A percentile compares a stretch with the other conserved stretches of the same genome.
These are phyloP conservation scores for Sebastiscus albofasciatus DNA, from an alignment of 2,797 vertebrate species.

Conservation along the genomic window DNA sequence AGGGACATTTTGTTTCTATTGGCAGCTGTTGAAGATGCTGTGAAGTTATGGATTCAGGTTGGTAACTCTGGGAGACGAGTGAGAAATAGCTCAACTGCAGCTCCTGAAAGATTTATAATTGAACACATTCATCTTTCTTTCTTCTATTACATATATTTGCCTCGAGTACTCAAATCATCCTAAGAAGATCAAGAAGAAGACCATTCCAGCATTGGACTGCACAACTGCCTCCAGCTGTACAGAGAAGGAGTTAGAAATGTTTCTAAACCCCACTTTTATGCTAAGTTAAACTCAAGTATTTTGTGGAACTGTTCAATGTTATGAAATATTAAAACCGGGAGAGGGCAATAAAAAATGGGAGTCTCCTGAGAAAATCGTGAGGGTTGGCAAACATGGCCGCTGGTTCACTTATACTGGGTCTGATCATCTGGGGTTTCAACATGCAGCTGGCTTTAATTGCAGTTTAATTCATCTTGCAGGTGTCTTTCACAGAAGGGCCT, in stretches of 20 bases:
- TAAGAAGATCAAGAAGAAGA: background rate
- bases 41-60: constrained; percentile 40
- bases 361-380: background rate
- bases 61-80: constrained; percentile 17
- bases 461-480: constrained; percentile 30
- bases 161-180: constrained; percentile 17
- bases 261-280: background rate
- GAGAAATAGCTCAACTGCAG: constrained; percentile 48
- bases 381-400: background rate
- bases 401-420: background rate
- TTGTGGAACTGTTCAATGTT: background rate
- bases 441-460: constrained; percentile 38
- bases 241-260: background rate
- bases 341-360: background rate
- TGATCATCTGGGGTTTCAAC: constrained; percentile 19
- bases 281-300: background rate
- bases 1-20: background rate
- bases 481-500: constrained; percentile 27
- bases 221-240: constrained; percentile 18
- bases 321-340: background rate
- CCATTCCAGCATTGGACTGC: constrained; percentile 9
- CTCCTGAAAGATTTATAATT: constrained; percentile 65
- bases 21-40: constrained; percentile 1
- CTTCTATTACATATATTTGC: constrained; percentile 26
- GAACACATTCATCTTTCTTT: constrained; percentile 62